Percentiles rank a stretch among this genome's conserved stretches.
Evolutionary conservation across 2,888 invertebrate genomes (phyloP).

Genomic region (Teleogryllus oceanicus): DNA sequence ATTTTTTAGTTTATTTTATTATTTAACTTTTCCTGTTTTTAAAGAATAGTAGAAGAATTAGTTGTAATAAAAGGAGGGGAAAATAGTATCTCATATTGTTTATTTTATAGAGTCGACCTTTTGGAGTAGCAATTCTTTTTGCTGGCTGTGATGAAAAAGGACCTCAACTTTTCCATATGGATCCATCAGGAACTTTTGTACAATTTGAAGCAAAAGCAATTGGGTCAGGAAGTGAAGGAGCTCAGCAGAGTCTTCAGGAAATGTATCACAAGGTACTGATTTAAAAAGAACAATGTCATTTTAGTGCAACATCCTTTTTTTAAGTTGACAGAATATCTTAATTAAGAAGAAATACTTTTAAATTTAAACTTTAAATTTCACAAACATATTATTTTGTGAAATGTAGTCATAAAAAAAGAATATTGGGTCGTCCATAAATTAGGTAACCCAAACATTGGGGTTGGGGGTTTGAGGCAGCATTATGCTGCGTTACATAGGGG

Average conservation of each 20-base stretch:
- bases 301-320: no score
- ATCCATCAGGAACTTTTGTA: constrained; percentile 97
- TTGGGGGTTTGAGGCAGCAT: no score
- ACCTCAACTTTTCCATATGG: constrained; percentile 96
- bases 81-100: constrained; percentile 21
- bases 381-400: no score
- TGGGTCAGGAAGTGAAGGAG: constrained; percentile 98
- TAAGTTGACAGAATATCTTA: no score
- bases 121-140: constrained; percentile 97
- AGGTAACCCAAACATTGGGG: no score
- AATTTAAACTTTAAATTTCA: no score
- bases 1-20: neutral
- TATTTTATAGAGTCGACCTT: constrained; percentile 68
- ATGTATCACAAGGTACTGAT: constrained; percentile 54
- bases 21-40: neutral
- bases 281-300: neutral
- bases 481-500: no score
- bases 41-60: neutral
- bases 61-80: neutral
- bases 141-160: constrained; percentile 89
- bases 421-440: no score
- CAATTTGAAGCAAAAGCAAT: constrained; percentile 98
- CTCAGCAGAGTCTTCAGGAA: constrained; percentile 87
- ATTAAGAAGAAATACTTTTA: no score
- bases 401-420: no score